Conservation (phyloP, 2,797 vertebrate species). For the Balearica regulorum region DNA sequence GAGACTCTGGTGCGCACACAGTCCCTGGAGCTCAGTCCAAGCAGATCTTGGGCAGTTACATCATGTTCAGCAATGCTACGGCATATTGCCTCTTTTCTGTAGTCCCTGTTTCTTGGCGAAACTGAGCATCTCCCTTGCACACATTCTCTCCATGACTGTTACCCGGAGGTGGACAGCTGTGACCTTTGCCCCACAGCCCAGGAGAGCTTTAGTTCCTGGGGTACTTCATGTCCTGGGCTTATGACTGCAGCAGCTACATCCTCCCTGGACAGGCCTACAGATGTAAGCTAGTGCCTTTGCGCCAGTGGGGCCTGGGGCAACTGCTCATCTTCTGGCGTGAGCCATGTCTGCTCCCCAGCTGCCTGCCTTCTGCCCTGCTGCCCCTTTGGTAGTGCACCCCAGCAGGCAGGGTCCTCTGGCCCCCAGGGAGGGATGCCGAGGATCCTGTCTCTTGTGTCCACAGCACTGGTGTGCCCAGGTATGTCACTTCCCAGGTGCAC, state of each 20-base stretch:
- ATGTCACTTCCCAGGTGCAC: background rate
- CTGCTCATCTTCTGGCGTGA: background rate
- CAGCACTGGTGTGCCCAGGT: background rate
- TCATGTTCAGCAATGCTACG: background rate
- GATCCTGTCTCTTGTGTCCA: background rate
- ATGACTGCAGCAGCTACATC: background rate
- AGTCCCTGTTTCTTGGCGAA: background rate
- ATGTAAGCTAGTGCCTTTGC: background rate
- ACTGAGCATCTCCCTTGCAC: background rate
- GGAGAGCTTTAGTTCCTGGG: background rate
- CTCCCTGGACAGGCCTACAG: no score
- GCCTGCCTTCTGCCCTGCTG: background rate
- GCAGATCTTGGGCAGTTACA: background rate
- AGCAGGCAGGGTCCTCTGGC: background rate
- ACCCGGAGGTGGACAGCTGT: background rate
- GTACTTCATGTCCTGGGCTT: background rate
- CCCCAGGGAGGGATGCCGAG: background rate
- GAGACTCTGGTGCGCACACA: background rate
- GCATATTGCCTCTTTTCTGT: background rate
- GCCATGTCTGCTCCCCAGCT: background rate
- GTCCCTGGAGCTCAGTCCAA: background rate
- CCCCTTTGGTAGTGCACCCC: background rate
- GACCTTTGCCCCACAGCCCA: background rate
- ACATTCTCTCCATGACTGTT: background rate
- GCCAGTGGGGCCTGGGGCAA: background rate